These are phyloP conservation scores for Panonychus citri DNA, from an alignment of 1,140 invertebrate species.

Conservation along the genomic window DNA sequence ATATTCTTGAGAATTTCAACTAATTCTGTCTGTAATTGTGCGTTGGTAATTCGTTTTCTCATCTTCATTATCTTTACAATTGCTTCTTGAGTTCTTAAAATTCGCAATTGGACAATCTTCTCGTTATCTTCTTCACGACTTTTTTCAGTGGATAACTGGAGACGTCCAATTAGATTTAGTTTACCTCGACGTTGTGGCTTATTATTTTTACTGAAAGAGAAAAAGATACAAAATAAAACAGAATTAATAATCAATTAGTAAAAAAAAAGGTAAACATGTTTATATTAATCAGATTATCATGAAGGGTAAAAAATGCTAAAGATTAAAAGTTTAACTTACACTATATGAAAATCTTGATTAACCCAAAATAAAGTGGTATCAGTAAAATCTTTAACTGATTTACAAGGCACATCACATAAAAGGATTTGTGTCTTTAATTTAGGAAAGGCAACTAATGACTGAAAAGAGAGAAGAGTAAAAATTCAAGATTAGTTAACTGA, in stretches of 20 bases:
- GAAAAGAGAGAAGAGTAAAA: constrained; percentile 18
- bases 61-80: constrained; percentile 98
- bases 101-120: constrained; percentile 82
- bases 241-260: not conserved
- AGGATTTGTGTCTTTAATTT: constrained; percentile 83
- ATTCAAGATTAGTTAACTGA: constrained; percentile 5
- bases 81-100: constrained; percentile 77
- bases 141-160: constrained; percentile 81
- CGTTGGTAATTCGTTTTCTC: constrained; percentile 78
- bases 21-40: constrained; percentile 79
- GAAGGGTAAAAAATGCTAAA: not conserved
- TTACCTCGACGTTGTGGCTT: constrained; percentile 80
- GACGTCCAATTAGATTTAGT: constrained; percentile 74
- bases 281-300: constrained; percentile 3
- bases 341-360: constrained; percentile 79
- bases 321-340: constrained; percentile 29
- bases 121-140: constrained; percentile 92
- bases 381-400: constrained; percentile 73
- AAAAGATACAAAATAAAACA: constrained; percentile 10
- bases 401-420: constrained; percentile 46
- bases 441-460: constrained; percentile 81
- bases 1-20: constrained; percentile 96
- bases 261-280: not conserved
- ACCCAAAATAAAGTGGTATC: constrained; percentile 85
- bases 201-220: constrained; percentile 51